Conservation (phyloP, 2,113 vertebrate genomes). For the Rhea pennata region DNA sequence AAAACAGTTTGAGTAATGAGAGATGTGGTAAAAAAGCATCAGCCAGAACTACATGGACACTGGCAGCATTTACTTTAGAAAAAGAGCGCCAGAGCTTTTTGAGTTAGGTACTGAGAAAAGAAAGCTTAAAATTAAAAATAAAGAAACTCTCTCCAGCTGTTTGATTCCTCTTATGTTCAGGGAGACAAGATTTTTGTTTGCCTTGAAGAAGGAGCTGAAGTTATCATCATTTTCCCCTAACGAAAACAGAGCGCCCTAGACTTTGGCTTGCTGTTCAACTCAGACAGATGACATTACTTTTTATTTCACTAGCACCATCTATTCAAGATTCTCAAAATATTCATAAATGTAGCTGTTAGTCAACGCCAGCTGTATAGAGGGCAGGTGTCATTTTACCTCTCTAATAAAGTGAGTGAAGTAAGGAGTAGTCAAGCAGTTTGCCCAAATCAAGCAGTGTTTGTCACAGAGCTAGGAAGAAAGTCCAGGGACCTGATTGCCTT, state of each 20-base stretch:
- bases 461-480: neutral
- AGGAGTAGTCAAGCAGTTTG: neutral
- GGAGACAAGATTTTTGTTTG: neutral
- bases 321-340: neutral
- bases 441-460: neutral
- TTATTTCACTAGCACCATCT: neutral
- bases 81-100: conserved; percentile 6
- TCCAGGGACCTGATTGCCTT: neutral
- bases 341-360: neutral
- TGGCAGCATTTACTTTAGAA: neutral
- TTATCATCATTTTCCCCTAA: neutral
- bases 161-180: neutral
- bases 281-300: neutral
- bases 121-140: conserved; percentile 4
- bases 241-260: neutral
- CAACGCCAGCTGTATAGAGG: neutral
- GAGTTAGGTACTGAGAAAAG: neutral
- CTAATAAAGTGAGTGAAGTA: neutral
- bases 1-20: neutral
- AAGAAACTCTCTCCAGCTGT: conserved; percentile 17
- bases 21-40: neutral
- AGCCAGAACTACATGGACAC: neutral
- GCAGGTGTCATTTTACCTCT: neutral
- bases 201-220: neutral
- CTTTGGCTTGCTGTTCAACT: neutral